Evolutionary conservation across 2,797 vertebrate species (phyloP), one percentile per base, ranked within the genome.

Genomic region (Takifugu rubripes): DNA sequence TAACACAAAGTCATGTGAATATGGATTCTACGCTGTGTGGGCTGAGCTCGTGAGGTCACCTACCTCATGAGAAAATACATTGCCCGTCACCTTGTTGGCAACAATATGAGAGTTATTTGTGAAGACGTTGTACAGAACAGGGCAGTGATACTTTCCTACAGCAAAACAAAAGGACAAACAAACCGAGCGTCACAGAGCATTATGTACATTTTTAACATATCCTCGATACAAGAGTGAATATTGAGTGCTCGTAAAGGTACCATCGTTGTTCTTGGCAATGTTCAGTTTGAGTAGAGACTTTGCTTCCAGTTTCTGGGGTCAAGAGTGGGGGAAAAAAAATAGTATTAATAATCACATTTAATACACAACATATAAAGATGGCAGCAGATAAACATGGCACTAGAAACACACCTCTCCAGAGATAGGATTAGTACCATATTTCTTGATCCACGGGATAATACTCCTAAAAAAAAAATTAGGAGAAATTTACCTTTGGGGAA

Each of bases 391-490:
- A n/a, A 45, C 1, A 4, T 1, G n/a, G 29, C 17, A 6, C 7
- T 12, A 43, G 11, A 8, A 24, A 17, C 0, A 12, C 36, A 46
- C 44, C 44, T 46, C 44, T 85, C 97, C 97, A 0, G 92, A 91
- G 86, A 88, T 93, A 1, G 97, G 97, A 64, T 97, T 94, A 5
- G 95, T 99, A 6, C 96, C 94, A 0, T 89, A 99, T 74, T 92
- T 98, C 91, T 98, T 99, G 79, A 99, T 94, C 97, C 97, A 99
- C 0, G 97, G 96, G 60, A 98, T 82, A 21, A 99, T 99, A 85
- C 93, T 99, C 89, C 97, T 99, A 64, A 69, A 66, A 61, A 6
- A 52, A 45, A 3, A 2, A 0, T 21, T 21, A 0, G 42, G 25
- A 62, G 8, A 64, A 8, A 2, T 1, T n/a, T 46, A 46, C 5